Percentiles rank a stretch among this genome's conserved stretches.
phyloP scores from a whole-genome alignment of 2,797 vertebrate genomes.

The Holocentrus rufus region DNA sequence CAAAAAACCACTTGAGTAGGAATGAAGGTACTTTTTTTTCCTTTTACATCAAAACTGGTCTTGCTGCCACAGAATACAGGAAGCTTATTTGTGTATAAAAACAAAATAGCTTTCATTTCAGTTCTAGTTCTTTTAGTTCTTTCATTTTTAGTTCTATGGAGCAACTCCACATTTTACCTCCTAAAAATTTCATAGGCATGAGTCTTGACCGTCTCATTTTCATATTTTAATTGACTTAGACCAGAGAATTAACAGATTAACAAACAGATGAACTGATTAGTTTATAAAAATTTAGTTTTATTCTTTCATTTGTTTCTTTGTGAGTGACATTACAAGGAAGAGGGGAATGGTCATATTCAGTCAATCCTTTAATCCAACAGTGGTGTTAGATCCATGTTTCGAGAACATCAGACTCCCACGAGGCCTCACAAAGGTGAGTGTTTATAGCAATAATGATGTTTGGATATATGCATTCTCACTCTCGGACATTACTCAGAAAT shows the following conservation, averaged over 20 bases:
- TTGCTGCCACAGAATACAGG: not conserved
- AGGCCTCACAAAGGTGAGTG: slow-evolving; percentile 77
- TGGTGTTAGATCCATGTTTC: slow-evolving; percentile 53
- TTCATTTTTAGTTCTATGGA: not conserved
- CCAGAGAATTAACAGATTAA: not conserved
- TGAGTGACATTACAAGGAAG: slow-evolving; percentile 48
- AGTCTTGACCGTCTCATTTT: not conserved
- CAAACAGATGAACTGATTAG: not conserved
- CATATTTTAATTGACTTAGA: not conserved
- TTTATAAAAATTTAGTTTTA: slow-evolving; percentile 37
- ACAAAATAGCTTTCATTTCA: not conserved
- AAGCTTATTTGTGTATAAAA: not conserved
- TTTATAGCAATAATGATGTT: slow-evolving; percentile 19
- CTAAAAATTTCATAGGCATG: not conserved
- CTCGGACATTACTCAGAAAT: slow-evolving; percentile 40
- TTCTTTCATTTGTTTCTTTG: slow-evolving; percentile 53
- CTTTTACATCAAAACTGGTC: not conserved
- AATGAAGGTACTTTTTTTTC: too few relatives aligned
- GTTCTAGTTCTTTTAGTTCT: too few relatives aligned
- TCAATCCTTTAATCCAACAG: slow-evolving; percentile 37
- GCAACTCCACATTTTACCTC: not conserved
- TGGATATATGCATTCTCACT: slow-evolving; percentile 34
- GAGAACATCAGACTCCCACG: slow-evolving; percentile 51
- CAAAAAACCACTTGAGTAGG: too few relatives aligned
- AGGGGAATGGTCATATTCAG: slow-evolving; percentile 32